phyloP scores from a whole-genome alignment of 2,888 invertebrate genomes.

The Drosophila austrosaltans region DNA sequence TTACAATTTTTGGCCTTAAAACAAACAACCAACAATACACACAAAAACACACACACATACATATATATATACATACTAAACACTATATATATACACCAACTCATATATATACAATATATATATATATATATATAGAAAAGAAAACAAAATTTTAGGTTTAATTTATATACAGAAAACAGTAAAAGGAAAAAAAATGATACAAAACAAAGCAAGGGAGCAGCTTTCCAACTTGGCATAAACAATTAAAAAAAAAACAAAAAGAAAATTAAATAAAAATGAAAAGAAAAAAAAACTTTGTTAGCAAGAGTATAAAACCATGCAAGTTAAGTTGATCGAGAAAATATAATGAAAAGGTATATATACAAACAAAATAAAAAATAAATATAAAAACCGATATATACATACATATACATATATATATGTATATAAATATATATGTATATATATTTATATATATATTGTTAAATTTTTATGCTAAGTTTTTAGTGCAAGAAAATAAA shows the following conservation, averaged over 20 bases:
- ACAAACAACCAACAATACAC: constrained; percentile 23
- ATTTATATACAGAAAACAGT: constrained; percentile 69
- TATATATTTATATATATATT: constrained; percentile 67
- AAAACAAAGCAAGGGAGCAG: constrained; percentile 66
- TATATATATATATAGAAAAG: constrained; percentile 52
- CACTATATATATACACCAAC: constrained; percentile 36
- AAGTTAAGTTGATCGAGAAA: neutral
- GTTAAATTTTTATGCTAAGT: constrained; percentile 78
- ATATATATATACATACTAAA: constrained; percentile 51
- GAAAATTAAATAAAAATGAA: constrained; percentile 30
- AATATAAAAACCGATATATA: constrained; percentile 37
- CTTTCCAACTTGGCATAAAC: constrained; percentile 61
- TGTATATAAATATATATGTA: constrained; percentile 58
- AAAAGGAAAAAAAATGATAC: constrained; percentile 47
- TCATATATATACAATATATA: constrained; percentile 60
- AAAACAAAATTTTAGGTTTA: constrained; percentile 62
- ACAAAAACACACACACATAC: constrained; percentile 34
- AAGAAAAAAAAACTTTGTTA: constrained; percentile 48
- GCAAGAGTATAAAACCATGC: constrained; percentile 20
- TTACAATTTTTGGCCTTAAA: constrained; percentile 76
- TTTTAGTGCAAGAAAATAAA: constrained; percentile 69
- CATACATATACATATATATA: constrained; percentile 40
- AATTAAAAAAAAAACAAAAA: constrained; percentile 41
- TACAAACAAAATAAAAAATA: constrained; percentile 40
- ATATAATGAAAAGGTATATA: constrained; percentile 10